Conservation (phyloP, 2,888 invertebrate genomes). For the Ligdia adustata region DNA sequence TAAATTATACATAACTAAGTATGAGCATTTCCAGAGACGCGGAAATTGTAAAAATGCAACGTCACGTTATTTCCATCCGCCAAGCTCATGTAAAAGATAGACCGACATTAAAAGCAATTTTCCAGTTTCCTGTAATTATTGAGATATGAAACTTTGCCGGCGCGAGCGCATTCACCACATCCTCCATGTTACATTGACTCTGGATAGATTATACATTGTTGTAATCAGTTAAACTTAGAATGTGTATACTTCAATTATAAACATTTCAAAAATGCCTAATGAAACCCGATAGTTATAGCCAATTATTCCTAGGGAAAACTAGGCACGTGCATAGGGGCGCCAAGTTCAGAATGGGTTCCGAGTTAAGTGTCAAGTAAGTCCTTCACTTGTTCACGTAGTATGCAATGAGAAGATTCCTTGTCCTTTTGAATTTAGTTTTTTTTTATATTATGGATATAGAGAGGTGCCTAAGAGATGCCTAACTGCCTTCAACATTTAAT, state of each 20-base stretch:
- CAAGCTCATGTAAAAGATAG: slow-evolving; percentile 28
- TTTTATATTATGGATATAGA: too few species aligned
- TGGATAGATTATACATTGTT: slow-evolving; percentile 9
- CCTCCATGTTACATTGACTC: slow-evolving; percentile 18
- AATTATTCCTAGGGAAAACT: too few species aligned
- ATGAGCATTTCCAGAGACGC: slow-evolving; percentile 1
- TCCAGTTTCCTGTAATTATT: slow-evolving; percentile 5
- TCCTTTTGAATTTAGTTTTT: too few species aligned
- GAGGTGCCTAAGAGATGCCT: too few species aligned
- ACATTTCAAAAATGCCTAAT: not conserved
- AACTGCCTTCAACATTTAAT: too few species aligned
- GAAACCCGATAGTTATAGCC: too few species aligned
- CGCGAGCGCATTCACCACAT: slow-evolving; percentile 19
- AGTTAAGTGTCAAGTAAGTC: too few species aligned
- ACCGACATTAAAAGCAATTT: slow-evolving; percentile 43
- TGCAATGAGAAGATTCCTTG: too few species aligned
- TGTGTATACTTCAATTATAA: not conserved
- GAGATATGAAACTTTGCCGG: slow-evolving; percentile 41
- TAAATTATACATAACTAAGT: too few species aligned
- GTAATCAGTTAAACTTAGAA: not conserved
- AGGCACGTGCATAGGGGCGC: too few species aligned
- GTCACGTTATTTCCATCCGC: slow-evolving; percentile 25
- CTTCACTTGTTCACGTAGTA: too few species aligned
- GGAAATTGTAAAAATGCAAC: slow-evolving; percentile 24
- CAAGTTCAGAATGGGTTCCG: too few species aligned